Evolutionary conservation across 1,140 invertebrate genomes (phyloP).

Genomic region (Tyrophagus putrescentiae): DNA sequence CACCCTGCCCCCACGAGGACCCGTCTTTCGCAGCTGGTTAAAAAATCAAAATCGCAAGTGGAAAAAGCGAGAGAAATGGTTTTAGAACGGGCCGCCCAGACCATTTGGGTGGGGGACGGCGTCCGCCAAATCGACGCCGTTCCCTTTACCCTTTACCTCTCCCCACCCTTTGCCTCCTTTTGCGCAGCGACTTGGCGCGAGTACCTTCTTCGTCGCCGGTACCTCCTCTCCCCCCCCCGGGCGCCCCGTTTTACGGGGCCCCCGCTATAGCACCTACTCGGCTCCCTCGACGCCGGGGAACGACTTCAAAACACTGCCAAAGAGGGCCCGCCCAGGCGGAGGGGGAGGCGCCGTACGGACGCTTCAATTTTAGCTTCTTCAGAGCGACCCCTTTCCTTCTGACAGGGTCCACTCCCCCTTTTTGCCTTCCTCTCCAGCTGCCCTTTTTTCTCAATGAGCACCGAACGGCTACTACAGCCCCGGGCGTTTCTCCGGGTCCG

Average conservation of each 20-base stretch:
- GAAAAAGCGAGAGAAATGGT: not conserved
- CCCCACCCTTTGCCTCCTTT: not conserved
- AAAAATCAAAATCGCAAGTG: not conserved
- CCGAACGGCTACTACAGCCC: constrained; percentile 15
- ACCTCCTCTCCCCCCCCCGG: not conserved
- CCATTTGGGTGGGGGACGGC: not conserved
- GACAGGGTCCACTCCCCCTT: not conserved
- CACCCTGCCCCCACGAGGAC: not conserved
- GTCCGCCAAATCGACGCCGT: not conserved
- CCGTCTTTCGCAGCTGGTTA: not conserved
- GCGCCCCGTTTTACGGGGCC: not conserved
- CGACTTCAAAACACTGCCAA: not conserved
- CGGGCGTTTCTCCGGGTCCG: not conserved
- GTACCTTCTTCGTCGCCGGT: not conserved
- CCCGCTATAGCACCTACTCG: not conserved
- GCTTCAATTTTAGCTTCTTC: constrained; percentile 8
- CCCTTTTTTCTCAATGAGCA: constrained; percentile 17
- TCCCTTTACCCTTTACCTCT: not conserved
- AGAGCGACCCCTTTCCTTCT: not conserved
- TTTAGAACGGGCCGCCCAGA: not conserved
- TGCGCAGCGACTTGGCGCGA: not conserved
- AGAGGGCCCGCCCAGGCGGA: not conserved
- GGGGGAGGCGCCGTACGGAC: not conserved
- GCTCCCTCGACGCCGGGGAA: not conserved
- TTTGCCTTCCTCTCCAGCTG: not conserved